A percentile compares a stretch with the other conserved stretches of the same genome.
phyloP scores from a whole-genome alignment of 2,888 invertebrate species.

The Ornithoptera priamus region DNA sequence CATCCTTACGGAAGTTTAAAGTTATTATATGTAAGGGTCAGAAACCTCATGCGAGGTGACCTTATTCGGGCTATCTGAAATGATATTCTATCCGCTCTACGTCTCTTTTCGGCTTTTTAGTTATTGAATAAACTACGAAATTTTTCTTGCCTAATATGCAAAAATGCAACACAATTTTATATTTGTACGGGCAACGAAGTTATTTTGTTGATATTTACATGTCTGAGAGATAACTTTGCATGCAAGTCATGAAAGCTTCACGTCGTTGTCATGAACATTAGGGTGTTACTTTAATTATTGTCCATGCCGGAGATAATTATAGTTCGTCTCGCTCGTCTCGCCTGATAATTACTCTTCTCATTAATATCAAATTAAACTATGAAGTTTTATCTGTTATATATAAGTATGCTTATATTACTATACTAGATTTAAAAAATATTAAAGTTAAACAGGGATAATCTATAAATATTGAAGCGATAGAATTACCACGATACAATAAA shows the following conservation, averaged over 20 bases:
- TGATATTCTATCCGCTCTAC: too few species aligned
- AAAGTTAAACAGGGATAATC: too few species aligned
- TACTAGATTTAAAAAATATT: too few species aligned
- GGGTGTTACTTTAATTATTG: conserved; percentile 56
- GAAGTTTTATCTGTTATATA: not conserved
- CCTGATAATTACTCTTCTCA: conserved; percentile 22
- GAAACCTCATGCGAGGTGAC: too few species aligned
- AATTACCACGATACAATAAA: not conserved
- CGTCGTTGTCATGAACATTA: conserved; percentile 56
- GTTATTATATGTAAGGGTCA: too few species aligned
- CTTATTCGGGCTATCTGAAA: too few species aligned
- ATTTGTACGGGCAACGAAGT: conserved; percentile 31
- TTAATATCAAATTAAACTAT: conserved; percentile 22
- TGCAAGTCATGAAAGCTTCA: conserved; percentile 51
- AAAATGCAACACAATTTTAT: conserved; percentile 3
- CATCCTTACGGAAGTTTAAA: too few species aligned
- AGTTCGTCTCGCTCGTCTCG: conserved; percentile 6
- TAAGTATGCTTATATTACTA: too few species aligned
- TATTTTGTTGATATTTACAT: conserved; percentile 58
- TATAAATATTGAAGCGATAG: not conserved
- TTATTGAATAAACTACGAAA: not conserved
- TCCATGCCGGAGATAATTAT: conserved; percentile 47
- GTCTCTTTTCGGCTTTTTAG: not conserved
- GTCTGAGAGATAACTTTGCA: conserved; percentile 43
- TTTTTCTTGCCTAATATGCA: not conserved